Evolutionary conservation across 2,797 vertebrate genomes (phyloP), one percentile per base, ranked within the genome.

Genomic region (Decapterus maruadsi): DNA sequence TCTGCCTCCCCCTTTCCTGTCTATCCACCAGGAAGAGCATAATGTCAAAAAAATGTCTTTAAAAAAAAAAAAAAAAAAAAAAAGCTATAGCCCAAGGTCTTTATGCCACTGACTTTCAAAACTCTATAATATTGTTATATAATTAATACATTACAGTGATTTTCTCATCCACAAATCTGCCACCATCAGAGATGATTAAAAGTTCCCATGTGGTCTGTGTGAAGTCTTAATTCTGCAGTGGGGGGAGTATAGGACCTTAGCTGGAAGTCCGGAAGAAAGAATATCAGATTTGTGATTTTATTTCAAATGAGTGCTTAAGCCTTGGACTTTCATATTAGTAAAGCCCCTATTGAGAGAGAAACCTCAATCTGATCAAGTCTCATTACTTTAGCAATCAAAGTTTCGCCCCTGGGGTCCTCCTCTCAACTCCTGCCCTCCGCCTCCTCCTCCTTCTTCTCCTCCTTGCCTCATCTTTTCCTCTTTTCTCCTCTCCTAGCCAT

Each of bases 381-480:
- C 93, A 95, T 96, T 95, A 95, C 93, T 95, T 95, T 92, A 87
- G 93, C 94, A 95, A 95, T 95, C 94, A 96, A 94, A 92, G 90
- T 92, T 89, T 89, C 89, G 40, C 88, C 89, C 90, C 80, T 51
- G 83, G 90, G 88, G 87, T 86, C 80, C 79, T 80, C 67, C 68
- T 82, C 70, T 75, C 80, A 83, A 80, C 87, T 85, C 80, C 75
- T 82, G 71, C 75, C 66, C 58, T 58, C 74, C 55, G 16, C 26
- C 26, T 26, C 26, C 26, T 26, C 26, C 26, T 57, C 63, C 80
- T 65, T 9, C 75, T 54, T 29, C 38, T 73, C 67, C 31, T 78
- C 45, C 67, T 61, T 63, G 70, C 34, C 50, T 58, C 76, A 68
- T 64, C 46, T 75, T 42, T 42, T 67, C 43, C 64, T 80, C 81